phyloP scores from a whole-genome alignment of 2,888 invertebrate species.

The Tetragnatha montana region DNA sequence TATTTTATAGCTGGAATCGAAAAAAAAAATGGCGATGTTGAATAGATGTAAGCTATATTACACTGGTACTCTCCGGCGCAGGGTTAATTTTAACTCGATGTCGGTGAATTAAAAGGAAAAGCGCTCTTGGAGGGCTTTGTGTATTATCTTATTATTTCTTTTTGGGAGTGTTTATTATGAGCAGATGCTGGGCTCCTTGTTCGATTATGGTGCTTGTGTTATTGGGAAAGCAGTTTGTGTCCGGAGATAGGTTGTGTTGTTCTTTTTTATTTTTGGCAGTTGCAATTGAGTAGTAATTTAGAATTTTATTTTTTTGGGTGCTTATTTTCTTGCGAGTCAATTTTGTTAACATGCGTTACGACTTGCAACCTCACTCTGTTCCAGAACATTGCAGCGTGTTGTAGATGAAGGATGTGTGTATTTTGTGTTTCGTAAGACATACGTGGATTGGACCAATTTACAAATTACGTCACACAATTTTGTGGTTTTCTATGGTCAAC shows the following conservation, averaged over 20 bases:
- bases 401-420: no score
- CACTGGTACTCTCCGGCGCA: neutral
- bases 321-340: no score
- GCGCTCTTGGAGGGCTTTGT: neutral
- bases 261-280: neutral
- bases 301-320: neutral
- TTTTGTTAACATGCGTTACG: no score
- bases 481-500: no score
- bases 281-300: neutral
- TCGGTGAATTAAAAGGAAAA: neutral
- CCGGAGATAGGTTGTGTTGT: neutral
- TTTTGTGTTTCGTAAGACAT: no score
- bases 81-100: slow-evolving; percentile 38
- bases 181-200: slow-evolving; percentile 1
- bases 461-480: no score
- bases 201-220: neutral
- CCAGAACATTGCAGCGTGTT: no score
- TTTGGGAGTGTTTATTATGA: slow-evolving; percentile 1
- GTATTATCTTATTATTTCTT: neutral
- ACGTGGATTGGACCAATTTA: no score
- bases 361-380: no score
- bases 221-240: neutral
- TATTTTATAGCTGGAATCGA: slow-evolving; percentile 31
- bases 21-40: neutral
- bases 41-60: slow-evolving; percentile 33